Evolutionary conservation across 2,113 vertebrate species (phyloP).

Genomic region (Plecotus auritus): DNA sequence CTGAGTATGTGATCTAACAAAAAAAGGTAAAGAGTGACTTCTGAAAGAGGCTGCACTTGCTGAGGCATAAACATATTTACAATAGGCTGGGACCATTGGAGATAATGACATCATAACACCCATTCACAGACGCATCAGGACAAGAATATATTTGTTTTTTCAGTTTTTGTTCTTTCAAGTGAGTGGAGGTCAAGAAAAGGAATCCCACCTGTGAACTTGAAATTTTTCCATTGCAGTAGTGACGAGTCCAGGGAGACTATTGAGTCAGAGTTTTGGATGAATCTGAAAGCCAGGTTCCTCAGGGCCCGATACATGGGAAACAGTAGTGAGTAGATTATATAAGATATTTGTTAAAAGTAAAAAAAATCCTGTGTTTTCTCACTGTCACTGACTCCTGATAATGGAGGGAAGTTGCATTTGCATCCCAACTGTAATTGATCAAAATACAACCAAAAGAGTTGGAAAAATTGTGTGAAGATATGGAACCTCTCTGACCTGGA

Average conservation of each 20-base stretch:
- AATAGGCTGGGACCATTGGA: background rate
- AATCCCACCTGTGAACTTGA: background rate
- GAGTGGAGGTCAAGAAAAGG: background rate
- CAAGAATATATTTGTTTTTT: background rate
- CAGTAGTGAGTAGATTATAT: background rate
- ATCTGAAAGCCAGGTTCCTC: background rate
- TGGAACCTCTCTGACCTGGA: background rate
- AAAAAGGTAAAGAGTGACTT: background rate
- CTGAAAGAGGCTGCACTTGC: background rate
- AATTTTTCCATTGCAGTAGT: background rate
- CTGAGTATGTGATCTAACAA: background rate
- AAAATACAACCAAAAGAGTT: background rate
- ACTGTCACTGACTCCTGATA: background rate
- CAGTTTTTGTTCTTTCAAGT: background rate
- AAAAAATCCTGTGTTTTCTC: background rate
- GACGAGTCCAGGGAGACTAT: background rate
- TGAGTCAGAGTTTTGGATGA: background rate
- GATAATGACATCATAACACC: background rate
- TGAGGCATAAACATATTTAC: background rate
- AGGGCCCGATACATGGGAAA: background rate
- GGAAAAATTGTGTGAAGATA: background rate
- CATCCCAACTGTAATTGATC: background rate
- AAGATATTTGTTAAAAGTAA: background rate
- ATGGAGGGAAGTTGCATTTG: background rate
- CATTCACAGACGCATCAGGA: background rate